Evolutionary conservation across 2,888 invertebrate genomes (phyloP).

Genomic region (Nematopogon swammerdamellus): DNA sequence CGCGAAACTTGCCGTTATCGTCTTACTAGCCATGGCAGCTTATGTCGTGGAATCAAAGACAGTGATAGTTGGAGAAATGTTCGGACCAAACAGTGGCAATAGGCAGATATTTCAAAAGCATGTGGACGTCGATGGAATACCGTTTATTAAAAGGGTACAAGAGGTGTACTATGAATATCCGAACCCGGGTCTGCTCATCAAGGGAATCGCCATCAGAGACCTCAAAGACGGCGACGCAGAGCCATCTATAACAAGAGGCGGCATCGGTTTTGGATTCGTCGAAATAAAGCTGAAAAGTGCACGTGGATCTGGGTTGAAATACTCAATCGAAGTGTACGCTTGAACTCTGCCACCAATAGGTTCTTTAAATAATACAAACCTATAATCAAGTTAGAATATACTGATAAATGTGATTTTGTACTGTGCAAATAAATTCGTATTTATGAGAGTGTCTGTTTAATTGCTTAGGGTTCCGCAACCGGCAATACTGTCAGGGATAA

Average conservation of each 20-base stretch:
- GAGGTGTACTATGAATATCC: conserved; percentile 29
- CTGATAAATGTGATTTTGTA: too few relatives aligned
- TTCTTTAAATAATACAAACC: too few relatives aligned
- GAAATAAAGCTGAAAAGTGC: conserved; percentile 43
- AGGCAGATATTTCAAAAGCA: conserved; percentile 27
- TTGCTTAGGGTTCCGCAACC: too few relatives aligned
- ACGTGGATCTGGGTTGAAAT: conserved; percentile 34
- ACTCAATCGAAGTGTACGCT: conserved; percentile 36
- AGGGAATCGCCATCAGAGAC: conserved; percentile 41
- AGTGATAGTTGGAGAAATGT: conserved; percentile 32
- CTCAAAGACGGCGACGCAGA: conserved; percentile 34
- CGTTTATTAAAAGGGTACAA: conserved; percentile 27
- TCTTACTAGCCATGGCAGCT: conserved; percentile 8
- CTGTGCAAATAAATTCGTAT: too few relatives aligned
- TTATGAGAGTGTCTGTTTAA: too few relatives aligned
- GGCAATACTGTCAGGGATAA: too few relatives aligned
- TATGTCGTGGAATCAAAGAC: conserved; percentile 23
- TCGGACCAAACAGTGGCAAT: conserved; percentile 23
- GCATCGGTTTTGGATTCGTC: conserved; percentile 33
- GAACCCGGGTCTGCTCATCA: conserved; percentile 29
- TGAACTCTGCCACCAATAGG: too few relatives aligned
- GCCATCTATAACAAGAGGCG: conserved; percentile 37
- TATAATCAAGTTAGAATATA: too few relatives aligned
- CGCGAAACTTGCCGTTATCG: neutral
- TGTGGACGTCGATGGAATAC: conserved; percentile 21